Percentiles rank a stretch among this genome's conserved stretches.
Conservation (phyloP, 2,888 invertebrate genomes). For the Arrhopalites spinosus region DNA sequence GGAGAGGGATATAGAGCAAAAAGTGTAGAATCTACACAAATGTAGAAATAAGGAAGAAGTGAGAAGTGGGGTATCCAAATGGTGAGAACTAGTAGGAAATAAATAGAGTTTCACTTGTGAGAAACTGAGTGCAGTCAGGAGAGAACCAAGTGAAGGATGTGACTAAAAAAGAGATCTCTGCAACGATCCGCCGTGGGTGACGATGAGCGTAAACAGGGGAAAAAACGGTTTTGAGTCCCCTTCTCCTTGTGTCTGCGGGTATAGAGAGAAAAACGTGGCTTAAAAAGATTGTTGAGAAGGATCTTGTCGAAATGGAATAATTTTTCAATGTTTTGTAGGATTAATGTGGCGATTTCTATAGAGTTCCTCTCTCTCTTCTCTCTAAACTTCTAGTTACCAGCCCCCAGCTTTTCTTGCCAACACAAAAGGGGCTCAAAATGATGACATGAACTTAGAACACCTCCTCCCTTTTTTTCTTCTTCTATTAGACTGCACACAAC, state of each 20-base stretch:
- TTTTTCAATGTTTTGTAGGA: conserved; percentile 36
- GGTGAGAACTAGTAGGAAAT: too few relatives aligned
- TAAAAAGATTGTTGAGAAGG: conserved; percentile 23
- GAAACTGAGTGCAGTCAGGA: conserved; percentile 4
- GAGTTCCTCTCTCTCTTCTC: background rate
- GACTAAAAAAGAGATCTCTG: conserved; percentile 22
- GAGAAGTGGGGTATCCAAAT: too few relatives aligned
- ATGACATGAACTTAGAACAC: too few relatives aligned
- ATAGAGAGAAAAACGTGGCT: conserved; percentile 20
- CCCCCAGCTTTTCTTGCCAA: too few relatives aligned
- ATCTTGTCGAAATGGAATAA: conserved; percentile 35
- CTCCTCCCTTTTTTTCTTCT: too few relatives aligned
- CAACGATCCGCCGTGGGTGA: conserved; percentile 36
- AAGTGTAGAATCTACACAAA: too few relatives aligned
- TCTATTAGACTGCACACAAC: too few relatives aligned
- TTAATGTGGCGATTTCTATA: conserved; percentile 31
- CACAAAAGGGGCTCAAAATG: too few relatives aligned
- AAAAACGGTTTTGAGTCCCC: conserved; percentile 4
- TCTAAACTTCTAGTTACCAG: too few relatives aligned
- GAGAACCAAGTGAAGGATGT: conserved; percentile 24
- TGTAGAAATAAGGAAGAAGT: background rate
- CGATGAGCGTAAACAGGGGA: conserved; percentile 30
- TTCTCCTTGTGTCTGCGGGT: background rate
- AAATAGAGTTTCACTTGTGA: too few relatives aligned
- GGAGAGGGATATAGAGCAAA: too few relatives aligned